Evolutionary conservation across 2,888 invertebrate species (phyloP).

Genomic region (Leucoptera coffeella): DNA sequence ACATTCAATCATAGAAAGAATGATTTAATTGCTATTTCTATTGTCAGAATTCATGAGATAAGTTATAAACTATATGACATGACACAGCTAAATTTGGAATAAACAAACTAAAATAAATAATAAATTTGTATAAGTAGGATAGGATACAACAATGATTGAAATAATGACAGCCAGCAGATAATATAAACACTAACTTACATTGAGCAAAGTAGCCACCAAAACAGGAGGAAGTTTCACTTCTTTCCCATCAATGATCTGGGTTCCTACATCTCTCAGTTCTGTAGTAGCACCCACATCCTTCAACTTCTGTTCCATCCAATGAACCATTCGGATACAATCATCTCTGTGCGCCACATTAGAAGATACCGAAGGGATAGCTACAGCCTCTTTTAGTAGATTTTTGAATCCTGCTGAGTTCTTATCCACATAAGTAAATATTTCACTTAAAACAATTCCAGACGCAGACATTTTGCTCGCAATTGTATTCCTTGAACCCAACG

Average conservation of each 20-base stretch:
- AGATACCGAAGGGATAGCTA: slow-evolving; percentile 93
- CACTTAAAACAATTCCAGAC: slow-evolving; percentile 1
- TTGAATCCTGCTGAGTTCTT: slow-evolving; percentile 71
- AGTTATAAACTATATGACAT: too few relatives aligned
- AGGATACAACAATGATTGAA: too few relatives aligned
- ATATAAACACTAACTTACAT: slow-evolving; percentile 26
- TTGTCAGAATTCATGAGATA: too few relatives aligned
- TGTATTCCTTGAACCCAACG: too few relatives aligned
- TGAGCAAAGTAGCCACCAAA: slow-evolving; percentile 72
- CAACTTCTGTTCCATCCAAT: slow-evolving; percentile 70
- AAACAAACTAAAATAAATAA: too few relatives aligned
- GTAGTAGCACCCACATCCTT: slow-evolving; percentile 64
- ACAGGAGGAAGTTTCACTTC: slow-evolving; percentile 80
- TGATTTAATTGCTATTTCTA: neutral
- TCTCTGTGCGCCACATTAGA: slow-evolving; percentile 76
- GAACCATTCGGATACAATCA: slow-evolving; percentile 80
- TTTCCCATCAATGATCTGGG: slow-evolving; percentile 65
- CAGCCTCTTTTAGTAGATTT: slow-evolving; percentile 71
- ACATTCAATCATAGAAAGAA: slow-evolving; percentile 3
- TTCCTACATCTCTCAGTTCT: slow-evolving; percentile 71
- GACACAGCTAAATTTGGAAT: too few relatives aligned
- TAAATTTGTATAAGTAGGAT: too few relatives aligned
- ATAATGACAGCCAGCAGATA: too few relatives aligned
- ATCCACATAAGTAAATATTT: slow-evolving; percentile 66
- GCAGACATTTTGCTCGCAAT: slow-evolving; percentile 1